Base-by-base conservation (phyloP, 2,797 vertebrate species). In the Phalanger gymnotis region DNA sequence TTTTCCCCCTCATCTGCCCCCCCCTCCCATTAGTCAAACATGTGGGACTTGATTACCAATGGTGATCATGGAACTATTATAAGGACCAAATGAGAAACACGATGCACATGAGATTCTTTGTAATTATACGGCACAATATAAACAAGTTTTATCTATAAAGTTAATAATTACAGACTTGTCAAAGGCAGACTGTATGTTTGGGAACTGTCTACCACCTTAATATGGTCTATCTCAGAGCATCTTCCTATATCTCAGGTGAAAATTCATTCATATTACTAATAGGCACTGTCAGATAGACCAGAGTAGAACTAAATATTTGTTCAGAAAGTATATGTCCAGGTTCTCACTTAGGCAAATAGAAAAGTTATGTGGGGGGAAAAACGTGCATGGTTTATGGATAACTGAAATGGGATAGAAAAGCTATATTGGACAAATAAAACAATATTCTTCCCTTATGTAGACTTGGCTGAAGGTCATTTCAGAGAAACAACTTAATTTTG, bases 391-490 rank as follows among this genome's bases (percentile, higher is more conserved):
- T 96, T 73, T 94, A 34, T 87, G 55, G 54, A 10, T 58, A 94
- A 93, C 51, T 96, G 89, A 95, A 95, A 90, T 95, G 92, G 47
- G n/a, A 61, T 16, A 92, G 30, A 58, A 92, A 96, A 94, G 87
- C 87, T 95, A 56, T 96, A 96, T 97, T 97, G 95, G 97, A 97
- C 96, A 98, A 98, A 98, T 97, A 97, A 97, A 96, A 90, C 30
- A 53, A 53, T 54, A 54, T 90, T 53, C 30, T 90, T 54, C 30
- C 5, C 93, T 97, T 96, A 87, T 90, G 97, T 92, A 97, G 57
- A 93, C 19, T 94, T 47, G 96, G 94, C 94, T 94, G 94, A 96
- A 53, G 0, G 97, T 97, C 95, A 96, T 96, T 96, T 87, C 98
- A 97, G 95, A 40, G 92, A 92, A 92, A 92, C 55, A 93, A 94